phyloP scores from a whole-genome alignment of 2,888 invertebrate genomes.

The Protonemura montana region DNA sequence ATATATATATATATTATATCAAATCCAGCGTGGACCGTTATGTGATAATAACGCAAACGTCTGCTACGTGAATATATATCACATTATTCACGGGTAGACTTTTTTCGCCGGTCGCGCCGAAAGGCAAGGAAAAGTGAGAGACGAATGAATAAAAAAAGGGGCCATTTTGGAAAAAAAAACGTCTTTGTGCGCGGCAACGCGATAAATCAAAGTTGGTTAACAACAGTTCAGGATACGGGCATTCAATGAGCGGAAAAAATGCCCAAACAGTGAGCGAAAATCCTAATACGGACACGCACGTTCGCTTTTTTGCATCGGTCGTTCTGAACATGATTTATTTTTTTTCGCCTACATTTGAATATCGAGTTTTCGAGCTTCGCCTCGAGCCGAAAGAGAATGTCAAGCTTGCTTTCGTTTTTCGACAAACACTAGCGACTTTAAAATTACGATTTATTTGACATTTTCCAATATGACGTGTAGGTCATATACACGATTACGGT shows the following conservation, averaged over 20 bases:
- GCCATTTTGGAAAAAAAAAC: constrained; percentile 23
- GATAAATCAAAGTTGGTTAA: constrained; percentile 38
- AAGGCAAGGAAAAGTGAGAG: constrained; percentile 34
- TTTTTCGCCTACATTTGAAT: constrained; percentile 8
- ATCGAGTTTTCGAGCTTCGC: constrained; percentile 24
- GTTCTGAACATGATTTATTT: constrained; percentile 29
- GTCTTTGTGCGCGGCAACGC: constrained; percentile 3
- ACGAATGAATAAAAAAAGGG: constrained; percentile 41
- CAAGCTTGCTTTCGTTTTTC: constrained; percentile 17
- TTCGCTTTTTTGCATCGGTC: neutral
- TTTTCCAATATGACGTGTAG: constrained; percentile 16
- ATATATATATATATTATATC: constrained; percentile 42
- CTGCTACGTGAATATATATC: constrained; percentile 41
- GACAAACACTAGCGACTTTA: constrained; percentile 27
- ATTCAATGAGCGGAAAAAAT: constrained; percentile 30
- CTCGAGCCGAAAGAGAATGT: constrained; percentile 13
- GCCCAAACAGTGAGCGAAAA: constrained; percentile 22
- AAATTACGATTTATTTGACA: constrained; percentile 29
- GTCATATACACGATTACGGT: neutral
- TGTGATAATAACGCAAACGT: constrained; percentile 42
- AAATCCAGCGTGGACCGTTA: constrained; percentile 35
- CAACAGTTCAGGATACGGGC: constrained; percentile 21
- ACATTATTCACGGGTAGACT: constrained; percentile 39
- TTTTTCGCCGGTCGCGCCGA: constrained; percentile 19
- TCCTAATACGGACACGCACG: neutral